Conservation (phyloP, 2,888 invertebrate genomes). For the Drosophila anomalata region DNA sequence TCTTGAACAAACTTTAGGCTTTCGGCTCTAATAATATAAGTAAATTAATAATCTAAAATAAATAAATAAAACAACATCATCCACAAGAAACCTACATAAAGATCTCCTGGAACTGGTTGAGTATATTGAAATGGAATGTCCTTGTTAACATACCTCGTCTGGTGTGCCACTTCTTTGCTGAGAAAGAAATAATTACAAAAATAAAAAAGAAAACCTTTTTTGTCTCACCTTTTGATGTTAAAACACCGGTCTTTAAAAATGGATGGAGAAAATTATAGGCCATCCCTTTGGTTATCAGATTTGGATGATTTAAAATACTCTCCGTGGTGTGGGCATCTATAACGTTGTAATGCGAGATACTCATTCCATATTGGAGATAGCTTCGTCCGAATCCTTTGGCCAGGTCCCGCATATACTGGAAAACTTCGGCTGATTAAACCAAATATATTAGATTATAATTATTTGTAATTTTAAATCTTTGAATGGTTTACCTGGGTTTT, state of each 20-base stretch:
- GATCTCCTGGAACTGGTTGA: slow-evolving; percentile 75
- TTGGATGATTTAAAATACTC: slow-evolving; percentile 64
- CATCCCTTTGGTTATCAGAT: slow-evolving; percentile 70
- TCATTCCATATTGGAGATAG: slow-evolving; percentile 62
- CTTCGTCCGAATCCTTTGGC: slow-evolving; percentile 34
- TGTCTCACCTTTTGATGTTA: slow-evolving; percentile 62
- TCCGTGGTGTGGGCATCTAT: slow-evolving; percentile 71
- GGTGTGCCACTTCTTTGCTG: slow-evolving; percentile 75
- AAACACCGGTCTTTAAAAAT: slow-evolving; percentile 68
- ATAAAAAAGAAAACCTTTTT: too few species aligned
- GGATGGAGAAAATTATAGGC: slow-evolving; percentile 70
- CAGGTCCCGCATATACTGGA: slow-evolving; percentile 45
- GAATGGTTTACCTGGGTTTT: slow-evolving; percentile 33
- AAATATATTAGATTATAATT: neutral
- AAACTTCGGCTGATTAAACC: slow-evolving; percentile 53
- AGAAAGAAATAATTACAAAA: neutral
- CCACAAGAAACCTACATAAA: slow-evolving; percentile 62
- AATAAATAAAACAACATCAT: neutral
- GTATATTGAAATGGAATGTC: slow-evolving; percentile 78
- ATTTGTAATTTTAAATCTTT: neutral
- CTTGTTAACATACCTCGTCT: slow-evolving; percentile 62
- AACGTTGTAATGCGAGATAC: slow-evolving; percentile 57
- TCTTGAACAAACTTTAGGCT: slow-evolving; percentile 67
- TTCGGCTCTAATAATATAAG: slow-evolving; percentile 63
- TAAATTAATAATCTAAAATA: neutral